phyloP scores from a whole-genome alignment of 2,888 invertebrate genomes.

The Leistus spinibarbis region DNA sequence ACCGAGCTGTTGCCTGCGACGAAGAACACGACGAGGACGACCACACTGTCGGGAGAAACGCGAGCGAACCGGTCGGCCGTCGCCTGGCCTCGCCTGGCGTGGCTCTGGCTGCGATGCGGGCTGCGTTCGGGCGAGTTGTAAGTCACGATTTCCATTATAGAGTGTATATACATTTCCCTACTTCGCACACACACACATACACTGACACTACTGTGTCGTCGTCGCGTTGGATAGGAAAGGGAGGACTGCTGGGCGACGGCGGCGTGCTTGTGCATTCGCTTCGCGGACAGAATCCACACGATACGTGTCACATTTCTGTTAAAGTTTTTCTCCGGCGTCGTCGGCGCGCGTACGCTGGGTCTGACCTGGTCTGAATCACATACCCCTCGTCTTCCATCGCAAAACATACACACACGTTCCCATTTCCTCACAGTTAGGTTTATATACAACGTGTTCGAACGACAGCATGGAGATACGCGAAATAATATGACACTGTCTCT shows the following conservation, averaged over 20 bases:
- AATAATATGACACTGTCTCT: not conserved
- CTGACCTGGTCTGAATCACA: not conserved
- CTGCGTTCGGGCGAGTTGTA: constrained; percentile 39
- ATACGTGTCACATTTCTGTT: constrained; percentile 48
- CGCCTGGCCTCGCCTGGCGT: constrained; percentile 5
- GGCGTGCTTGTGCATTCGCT: constrained; percentile 45
- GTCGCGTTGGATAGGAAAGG: not conserved
- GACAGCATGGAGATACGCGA: not conserved
- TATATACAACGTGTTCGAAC: not conserved
- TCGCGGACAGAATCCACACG: constrained; percentile 40
- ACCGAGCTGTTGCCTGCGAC: constrained; percentile 23
- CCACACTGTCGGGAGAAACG: constrained; percentile 33
- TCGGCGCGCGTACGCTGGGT: constrained; percentile 13
- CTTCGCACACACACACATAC: constrained; percentile 49
- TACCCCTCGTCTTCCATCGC: not conserved
- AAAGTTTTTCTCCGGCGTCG: constrained; percentile 41
- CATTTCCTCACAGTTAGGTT: not conserved
- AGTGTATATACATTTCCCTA: constrained; percentile 51
- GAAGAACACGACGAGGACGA: constrained; percentile 11
- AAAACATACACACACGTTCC: not conserved
- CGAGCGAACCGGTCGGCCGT: constrained; percentile 37
- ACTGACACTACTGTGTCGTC: not conserved
- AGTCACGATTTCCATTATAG: constrained; percentile 55
- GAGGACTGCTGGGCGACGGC: not conserved
- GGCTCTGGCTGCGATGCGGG: not conserved